Conservation (phyloP, 2,113 vertebrate species). For the Leptodactylus fuscus region DNA sequence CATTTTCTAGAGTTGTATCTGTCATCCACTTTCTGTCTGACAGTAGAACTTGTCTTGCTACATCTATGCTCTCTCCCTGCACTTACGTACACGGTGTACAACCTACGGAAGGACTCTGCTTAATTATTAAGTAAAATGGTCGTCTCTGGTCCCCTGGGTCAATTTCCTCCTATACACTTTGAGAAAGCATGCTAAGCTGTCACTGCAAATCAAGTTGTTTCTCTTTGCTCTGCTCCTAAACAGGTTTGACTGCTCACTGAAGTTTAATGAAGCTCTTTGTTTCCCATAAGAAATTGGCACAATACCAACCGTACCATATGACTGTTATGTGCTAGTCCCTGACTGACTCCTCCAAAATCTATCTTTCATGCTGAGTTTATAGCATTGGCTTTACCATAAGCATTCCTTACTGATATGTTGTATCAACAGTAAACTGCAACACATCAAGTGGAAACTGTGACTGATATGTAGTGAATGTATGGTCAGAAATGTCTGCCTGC, state of each 20-base stretch:
- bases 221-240: conserved; percentile 49
- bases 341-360: not conserved
- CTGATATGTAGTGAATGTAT: not conserved
- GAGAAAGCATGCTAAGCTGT: conserved; percentile 48
- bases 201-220: conserved; percentile 45
- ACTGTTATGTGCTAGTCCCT: conserved; percentile 18
- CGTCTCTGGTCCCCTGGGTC: conserved; percentile 49
- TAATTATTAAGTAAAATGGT: conserved; percentile 52
- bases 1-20: not conserved
- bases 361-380: not conserved
- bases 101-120: conserved; percentile 24
- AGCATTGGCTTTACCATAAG: not conserved
- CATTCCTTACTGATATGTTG: not conserved
- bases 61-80: not conserved
- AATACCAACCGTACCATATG: conserved; percentile 27
- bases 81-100: not conserved
- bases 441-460: not conserved
- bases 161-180: conserved; percentile 31
- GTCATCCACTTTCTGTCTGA: not conserved
- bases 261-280: conserved; percentile 57
- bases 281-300: conserved; percentile 47
- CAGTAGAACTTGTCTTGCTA: not conserved
- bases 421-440: not conserved
- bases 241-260: conserved; percentile 58
- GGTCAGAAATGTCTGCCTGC: too few species aligned